Evolutionary conservation across 1,140 invertebrate species (phyloP), one percentile per base, ranked within the genome.

Genomic region (Mylabris phalerata): DNA sequence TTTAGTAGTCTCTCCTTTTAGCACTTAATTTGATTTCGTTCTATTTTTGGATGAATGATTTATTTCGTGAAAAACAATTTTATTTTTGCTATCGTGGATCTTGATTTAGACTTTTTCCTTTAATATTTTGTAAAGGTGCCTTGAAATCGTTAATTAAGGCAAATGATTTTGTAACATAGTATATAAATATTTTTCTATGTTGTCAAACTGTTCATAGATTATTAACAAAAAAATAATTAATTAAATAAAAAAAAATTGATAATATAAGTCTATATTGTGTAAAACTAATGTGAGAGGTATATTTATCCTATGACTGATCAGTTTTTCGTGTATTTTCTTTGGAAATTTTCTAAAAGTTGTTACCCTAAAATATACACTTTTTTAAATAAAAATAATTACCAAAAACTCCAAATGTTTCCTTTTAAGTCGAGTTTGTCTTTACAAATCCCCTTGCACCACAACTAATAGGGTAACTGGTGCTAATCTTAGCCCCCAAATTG

Each of bases 151-250:
- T 71, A 72, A 66, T 62, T 73, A 73, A 73, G 70, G 69, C 67
- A 70, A 61, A 71, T 71, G 63, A 71, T 72, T 71, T 71, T 72
- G 70, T 72, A 73, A 72, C 64, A 74, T 71, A 70, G 68, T 66
- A 67, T 71, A 71, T 70, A 73, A 73, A 73, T 74, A 74, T 74
- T 74, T 74, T 74, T 74, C 73, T 74, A 74, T 74, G 73, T 74
- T 74, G 71, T 73, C 70, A 72, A 72, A 71, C 66, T 73, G 71
- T 73, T 73, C 68, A 71, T 72, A 72, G 60, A 64, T 48, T 59
- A 62, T 62, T 61, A 56, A 47, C 58, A 60, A 52, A 47, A 51
- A 50, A 60, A 49, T 63, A 57, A 65, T 5, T 63, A 32, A 32
- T 32, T 5, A 32, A 5, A 32, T 1, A 5, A 32, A 2, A 32